Evolutionary conservation across 2,113 vertebrate genomes (phyloP).

Genomic region (Vireo altiloquus): DNA sequence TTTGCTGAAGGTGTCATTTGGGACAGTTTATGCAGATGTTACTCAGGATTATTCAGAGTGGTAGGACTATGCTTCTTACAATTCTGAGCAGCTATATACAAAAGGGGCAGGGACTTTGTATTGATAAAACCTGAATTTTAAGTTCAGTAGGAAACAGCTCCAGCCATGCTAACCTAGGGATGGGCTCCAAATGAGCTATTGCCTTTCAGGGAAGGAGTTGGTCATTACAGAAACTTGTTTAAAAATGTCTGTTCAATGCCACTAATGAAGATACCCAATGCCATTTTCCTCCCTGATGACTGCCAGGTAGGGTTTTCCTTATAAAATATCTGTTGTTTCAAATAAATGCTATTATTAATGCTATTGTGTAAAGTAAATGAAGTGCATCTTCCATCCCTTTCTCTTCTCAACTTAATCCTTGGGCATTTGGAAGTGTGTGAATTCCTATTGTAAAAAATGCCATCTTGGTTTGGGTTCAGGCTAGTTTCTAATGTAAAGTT

Average conservation of each 20-base stretch:
- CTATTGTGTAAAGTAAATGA: background rate
- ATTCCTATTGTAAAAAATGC: background rate
- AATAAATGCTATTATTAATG: background rate
- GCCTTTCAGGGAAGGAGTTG: background rate
- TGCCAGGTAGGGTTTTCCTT: background rate
- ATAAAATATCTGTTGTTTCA: background rate
- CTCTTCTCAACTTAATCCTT: background rate
- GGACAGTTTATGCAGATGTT: background rate
- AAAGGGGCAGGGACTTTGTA: background rate
- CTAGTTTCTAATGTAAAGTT: background rate
- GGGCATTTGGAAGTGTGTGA: background rate
- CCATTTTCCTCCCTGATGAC: background rate
- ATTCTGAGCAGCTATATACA: background rate
- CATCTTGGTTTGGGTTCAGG: background rate
- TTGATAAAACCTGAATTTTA: background rate
- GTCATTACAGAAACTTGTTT: background rate
- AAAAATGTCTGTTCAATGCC: background rate
- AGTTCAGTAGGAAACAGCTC: background rate
- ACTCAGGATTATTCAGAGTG: background rate
- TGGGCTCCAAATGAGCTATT: background rate
- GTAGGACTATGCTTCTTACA: background rate
- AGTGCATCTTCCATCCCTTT: background rate
- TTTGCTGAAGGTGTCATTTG: background rate
- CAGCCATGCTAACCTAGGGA: background rate
- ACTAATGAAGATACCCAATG: background rate